Percentiles rank a stretch among this genome's conserved stretches.
phyloP scores from a whole-genome alignment of 2,888 invertebrate species.

The Kryphioiulus occultus region DNA sequence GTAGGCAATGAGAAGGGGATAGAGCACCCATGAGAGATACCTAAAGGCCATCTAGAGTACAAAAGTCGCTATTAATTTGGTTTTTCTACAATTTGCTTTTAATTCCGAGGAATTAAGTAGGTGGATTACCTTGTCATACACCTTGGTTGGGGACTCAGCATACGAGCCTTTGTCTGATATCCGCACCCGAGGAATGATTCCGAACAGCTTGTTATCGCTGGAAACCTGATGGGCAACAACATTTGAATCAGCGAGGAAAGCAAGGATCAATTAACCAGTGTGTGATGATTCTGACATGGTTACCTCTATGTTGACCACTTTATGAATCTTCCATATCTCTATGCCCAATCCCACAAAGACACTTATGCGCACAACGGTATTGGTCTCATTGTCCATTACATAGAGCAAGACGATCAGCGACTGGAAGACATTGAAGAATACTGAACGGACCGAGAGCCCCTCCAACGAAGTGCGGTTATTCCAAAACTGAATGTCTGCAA shows the following conservation, averaged over 20 bases:
- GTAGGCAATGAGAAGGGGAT: constrained; percentile 92
- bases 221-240: constrained; percentile 67
- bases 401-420: constrained; percentile 93
- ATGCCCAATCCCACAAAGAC: constrained; percentile 94
- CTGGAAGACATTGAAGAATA: constrained; percentile 98
- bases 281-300: constrained; percentile 17
- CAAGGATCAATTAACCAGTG: neutral
- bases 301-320: constrained; percentile 69
- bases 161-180: constrained; percentile 97
- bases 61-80: neutral
- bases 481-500: constrained; percentile 97
- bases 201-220: constrained; percentile 76
- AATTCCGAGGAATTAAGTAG: neutral
- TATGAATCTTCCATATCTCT: constrained; percentile 99
- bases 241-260: neutral
- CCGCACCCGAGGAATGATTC: constrained; percentile 78
- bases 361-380: constrained; percentile 91
- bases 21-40: constrained; percentile 95
- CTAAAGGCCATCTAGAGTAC: constrained; percentile 80
- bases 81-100: neutral
- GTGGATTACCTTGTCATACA: constrained; percentile 76
- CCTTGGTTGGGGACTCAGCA: constrained; percentile 88
- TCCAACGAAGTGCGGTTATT: constrained; percentile 95
- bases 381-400: constrained; percentile 98
- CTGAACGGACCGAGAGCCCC: constrained; percentile 95